These are phyloP conservation scores for Slavum lentiscoides DNA, from an alignment of 2,888 invertebrate genomes.

Conservation along the genomic window DNA sequence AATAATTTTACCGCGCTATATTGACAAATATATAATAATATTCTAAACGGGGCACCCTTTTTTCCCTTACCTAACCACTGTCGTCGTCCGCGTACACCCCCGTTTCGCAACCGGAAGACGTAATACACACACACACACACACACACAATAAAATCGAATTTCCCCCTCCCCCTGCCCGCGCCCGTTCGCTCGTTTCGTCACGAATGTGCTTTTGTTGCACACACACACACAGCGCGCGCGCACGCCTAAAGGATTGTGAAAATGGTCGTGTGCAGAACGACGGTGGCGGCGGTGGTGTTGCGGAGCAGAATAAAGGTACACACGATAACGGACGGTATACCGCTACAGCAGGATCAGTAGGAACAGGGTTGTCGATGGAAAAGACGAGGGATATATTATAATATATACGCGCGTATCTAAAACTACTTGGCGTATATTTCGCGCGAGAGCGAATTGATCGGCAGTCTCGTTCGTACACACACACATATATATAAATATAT, in stretches of 20 bases:
- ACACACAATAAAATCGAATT: slow-evolving; percentile 52
- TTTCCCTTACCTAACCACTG: background rate
- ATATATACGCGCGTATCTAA: slow-evolving; percentile 14
- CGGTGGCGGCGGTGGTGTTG: background rate
- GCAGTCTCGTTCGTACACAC: slow-evolving; percentile 10
- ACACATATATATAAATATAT: background rate
- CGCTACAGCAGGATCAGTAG: no score
- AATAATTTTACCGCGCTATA: slow-evolving; percentile 33
- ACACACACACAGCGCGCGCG: background rate
- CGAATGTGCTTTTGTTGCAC: slow-evolving; percentile 51
- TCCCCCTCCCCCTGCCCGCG: background rate
- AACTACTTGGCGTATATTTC: slow-evolving; percentile 51
- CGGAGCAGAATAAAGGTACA: background rate
- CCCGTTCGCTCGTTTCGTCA: slow-evolving; percentile 28
- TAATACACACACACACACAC: background rate
- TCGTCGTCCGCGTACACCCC: background rate
- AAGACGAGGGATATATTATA: slow-evolving; percentile 37
- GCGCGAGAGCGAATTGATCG: slow-evolving; percentile 52
- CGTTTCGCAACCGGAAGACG: slow-evolving; percentile 52
- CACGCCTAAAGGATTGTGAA: slow-evolving; percentile 28
- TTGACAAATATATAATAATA: slow-evolving; percentile 38
- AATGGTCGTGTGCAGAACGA: slow-evolving; percentile 3
- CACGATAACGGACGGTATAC: background rate
- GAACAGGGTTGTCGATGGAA: slow-evolving; percentile 30
- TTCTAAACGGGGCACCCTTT: slow-evolving; percentile 39